These are phyloP conservation scores for Standfussiana lucernea DNA, from an alignment of 2,888 invertebrate genomes.

Conservation along the genomic window DNA sequence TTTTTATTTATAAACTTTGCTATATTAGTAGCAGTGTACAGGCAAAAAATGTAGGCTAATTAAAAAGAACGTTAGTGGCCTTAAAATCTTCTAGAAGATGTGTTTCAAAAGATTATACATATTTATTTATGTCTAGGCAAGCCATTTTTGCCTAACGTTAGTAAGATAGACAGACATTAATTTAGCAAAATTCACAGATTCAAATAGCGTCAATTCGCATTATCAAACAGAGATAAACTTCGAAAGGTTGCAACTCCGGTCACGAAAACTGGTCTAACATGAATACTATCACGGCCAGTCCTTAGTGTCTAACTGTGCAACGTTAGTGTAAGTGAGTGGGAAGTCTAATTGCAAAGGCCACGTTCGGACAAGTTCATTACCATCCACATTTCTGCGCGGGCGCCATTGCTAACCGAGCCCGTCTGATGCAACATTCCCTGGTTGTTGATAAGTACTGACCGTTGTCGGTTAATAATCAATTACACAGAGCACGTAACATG, in stretches of 20 bases:
- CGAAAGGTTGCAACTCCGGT: conserved; percentile 1
- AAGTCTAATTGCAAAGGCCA: conserved; percentile 11
- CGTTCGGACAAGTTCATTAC: conserved; percentile 58
- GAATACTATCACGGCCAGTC: conserved; percentile 4
- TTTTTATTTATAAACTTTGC: background rate
- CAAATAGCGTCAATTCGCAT: background rate
- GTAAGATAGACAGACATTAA: background rate
- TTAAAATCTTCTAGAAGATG: background rate
- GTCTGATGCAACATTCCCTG: conserved; percentile 62
- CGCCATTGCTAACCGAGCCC: conserved; percentile 17
- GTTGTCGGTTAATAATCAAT: conserved; percentile 31
- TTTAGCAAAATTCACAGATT: background rate
- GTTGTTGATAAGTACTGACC: conserved; percentile 33
- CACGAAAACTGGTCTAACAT: conserved; percentile 19
- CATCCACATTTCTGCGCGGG: conserved; percentile 12
- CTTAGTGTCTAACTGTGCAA: background rate
- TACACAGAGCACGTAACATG: conserved; percentile 43
- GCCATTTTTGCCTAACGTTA: too few species aligned
- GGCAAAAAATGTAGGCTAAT: background rate
- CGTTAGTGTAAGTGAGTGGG: conserved; percentile 23
- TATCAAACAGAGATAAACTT: background rate
- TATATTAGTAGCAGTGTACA: background rate
- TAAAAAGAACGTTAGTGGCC: background rate
- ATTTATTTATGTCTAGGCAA: background rate
- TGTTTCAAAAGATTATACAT: too few species aligned